Evolutionary conservation across 1,140 invertebrate genomes (phyloP), one percentile per base, ranked within the genome.

Genomic region (Nixonia krombeini): DNA sequence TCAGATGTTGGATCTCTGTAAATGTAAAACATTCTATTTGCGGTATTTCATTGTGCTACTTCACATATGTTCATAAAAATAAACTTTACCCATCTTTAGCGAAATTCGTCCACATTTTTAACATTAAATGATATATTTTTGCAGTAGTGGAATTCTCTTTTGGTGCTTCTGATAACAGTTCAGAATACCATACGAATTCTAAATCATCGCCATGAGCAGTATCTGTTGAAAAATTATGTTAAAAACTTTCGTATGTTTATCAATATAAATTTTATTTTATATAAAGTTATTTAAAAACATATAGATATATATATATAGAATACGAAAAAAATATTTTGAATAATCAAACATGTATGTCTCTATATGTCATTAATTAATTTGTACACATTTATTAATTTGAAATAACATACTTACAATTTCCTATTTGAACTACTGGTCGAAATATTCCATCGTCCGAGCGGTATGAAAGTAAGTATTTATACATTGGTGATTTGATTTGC

Each of bases 41-140:
- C 21, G 6, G 6, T 21, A 3, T 21, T 21, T 21, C 21, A 21
- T 6, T 21, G 2, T 21, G 6, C 6, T 21, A 21, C 21, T 3
- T 21, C 6, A 2, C 6, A 21, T 3, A 21, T 21, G 2, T 21
- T 21, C 21, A 21, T 37, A 25, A 38, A 18, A 45, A 35, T 33
- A 13, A 13, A 37, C 9, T 13, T 58, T 59, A 61, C 57, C 57
- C 49, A n/a, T 15, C 0, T 38, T 50, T 63, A 25, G 59, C 59
- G 18, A 63, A 63, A 25, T 63, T 63, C 0, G 59, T 31, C 58
- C 58, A 63, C 46, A 63, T 45, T 52, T 51, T 64, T 4, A 40
- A 29, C 52, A 64, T 57, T 16, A 65, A 23, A 8, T 42, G 8
- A n/a, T 4, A 33, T 2, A 57, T 57, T 42, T 28, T 57, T 26